These are phyloP conservation scores for Neolamprologus sp. DNA, from an alignment of 2,113 vertebrate species.

Conservation along the genomic window DNA sequence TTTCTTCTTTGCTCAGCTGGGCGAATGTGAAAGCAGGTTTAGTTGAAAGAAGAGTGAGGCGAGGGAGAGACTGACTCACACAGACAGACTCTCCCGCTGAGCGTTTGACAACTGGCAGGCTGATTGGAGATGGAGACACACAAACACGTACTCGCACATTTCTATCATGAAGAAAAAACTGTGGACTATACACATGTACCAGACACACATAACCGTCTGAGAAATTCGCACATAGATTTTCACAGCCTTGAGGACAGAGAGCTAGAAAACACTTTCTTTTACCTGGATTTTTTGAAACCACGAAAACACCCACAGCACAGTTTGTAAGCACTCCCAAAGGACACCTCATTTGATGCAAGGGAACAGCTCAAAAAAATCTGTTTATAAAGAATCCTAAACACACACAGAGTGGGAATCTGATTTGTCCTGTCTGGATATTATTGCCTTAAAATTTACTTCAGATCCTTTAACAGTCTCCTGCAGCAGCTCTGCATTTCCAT, in stretches of 20 bases:
- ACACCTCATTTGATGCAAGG: not conserved
- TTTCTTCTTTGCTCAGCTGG: not conserved
- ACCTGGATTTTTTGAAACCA: not conserved
- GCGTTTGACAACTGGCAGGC: constrained; percentile 2
- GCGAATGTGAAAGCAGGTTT: not conserved
- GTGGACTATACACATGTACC: not conserved
- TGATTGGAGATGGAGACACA: not conserved
- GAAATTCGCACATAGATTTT: not conserved
- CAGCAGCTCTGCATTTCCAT: not conserved
- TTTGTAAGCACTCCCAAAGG: not conserved
- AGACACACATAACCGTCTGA: not conserved
- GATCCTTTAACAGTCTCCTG: not conserved
- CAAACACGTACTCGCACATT: not conserved
- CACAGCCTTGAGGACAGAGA: not conserved
- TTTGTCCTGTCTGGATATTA: not conserved
- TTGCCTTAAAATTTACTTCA: not conserved
- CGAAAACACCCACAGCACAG: not conserved
- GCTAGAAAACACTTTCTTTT: not conserved
- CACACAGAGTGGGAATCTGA: not conserved
- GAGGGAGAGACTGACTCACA: not conserved
- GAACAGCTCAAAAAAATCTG: not conserved
- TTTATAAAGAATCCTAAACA: not conserved
- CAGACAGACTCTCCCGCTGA: constrained; percentile 20
- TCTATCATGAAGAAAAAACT: not conserved
- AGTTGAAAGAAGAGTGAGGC: not conserved